These are phyloP conservation scores for Hedychridium roseum DNA, from an alignment of 2,888 invertebrate species.

Conservation along the genomic window DNA sequence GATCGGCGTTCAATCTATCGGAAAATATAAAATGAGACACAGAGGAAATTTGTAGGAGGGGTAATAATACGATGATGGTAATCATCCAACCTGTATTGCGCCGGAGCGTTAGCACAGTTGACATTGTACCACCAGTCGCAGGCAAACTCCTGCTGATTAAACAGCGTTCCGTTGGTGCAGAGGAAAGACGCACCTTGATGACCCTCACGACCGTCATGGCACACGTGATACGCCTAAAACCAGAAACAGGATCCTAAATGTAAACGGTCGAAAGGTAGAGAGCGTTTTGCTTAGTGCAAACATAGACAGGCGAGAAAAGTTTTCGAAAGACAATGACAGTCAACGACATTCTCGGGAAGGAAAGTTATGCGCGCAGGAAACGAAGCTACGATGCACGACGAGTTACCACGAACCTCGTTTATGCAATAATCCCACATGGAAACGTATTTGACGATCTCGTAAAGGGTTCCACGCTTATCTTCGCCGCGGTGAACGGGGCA, in stretches of 20 bases:
- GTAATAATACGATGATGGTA: neutral
- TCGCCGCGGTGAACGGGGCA: too few relatives aligned
- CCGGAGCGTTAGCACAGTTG: slow-evolving; percentile 78
- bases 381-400: slow-evolving; percentile 33
- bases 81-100: slow-evolving; percentile 73
- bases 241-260: neutral
- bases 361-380: slow-evolving; percentile 31
- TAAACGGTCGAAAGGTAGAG: neutral
- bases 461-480: too few relatives aligned
- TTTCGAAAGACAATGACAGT: slow-evolving; percentile 24
- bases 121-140: slow-evolving; percentile 96
- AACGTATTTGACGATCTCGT: too few relatives aligned
- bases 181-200: slow-evolving; percentile 84
- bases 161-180: slow-evolving; percentile 86
- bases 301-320: slow-evolving; percentile 10
- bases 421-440: too few relatives aligned
- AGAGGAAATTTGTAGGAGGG: neutral
- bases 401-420: too few relatives aligned
- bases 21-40: slow-evolving; percentile 20
- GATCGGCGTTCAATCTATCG: slow-evolving; percentile 80
- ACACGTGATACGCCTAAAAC: slow-evolving; percentile 82
- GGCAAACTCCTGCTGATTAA: slow-evolving; percentile 85
- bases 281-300: slow-evolving; percentile 2
- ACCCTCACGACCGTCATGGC: slow-evolving; percentile 86
- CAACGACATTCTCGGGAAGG: slow-evolving; percentile 35